Evolutionary conservation across 2,113 vertebrate genomes (phyloP).

Genomic region (Syngnathoides biaculeatus): DNA sequence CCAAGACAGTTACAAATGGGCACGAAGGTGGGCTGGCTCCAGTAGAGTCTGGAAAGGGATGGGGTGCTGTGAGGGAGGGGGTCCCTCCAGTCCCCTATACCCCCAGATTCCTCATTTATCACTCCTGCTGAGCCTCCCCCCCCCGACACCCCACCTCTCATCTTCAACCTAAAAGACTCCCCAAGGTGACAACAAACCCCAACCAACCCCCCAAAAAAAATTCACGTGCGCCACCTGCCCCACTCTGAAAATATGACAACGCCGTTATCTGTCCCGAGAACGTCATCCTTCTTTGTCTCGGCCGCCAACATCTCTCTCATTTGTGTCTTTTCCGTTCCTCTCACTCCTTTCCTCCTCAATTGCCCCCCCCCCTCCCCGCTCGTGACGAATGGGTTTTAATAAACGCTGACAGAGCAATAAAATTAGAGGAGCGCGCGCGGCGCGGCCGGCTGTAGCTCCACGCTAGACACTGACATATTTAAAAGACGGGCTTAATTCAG

Average conservation of each 20-base stretch:
- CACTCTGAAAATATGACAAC: constrained; percentile 40
- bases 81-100: constrained; percentile 55
- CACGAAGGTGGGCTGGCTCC: constrained; percentile 51
- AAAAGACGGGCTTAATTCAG: constrained; percentile 67
- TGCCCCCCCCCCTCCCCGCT: constrained; percentile 48
- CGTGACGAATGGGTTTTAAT: constrained; percentile 80
- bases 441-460: constrained; percentile 65
- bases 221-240: constrained; percentile 9
- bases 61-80: constrained; percentile 38
- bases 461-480: constrained; percentile 70
- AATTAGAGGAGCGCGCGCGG: constrained; percentile 76
- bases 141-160: constrained; percentile 41
- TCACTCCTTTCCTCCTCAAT: constrained; percentile 31
- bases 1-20: constrained; percentile 71
- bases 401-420: constrained; percentile 77
- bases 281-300: constrained; percentile 47
- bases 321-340: constrained; percentile 11
- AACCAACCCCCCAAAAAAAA: constrained; percentile 13
- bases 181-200: constrained; percentile 55
- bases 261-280: constrained; percentile 40
- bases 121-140: constrained; percentile 57
- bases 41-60: constrained; percentile 28
- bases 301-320: constrained; percentile 12
- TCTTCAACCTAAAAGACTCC: constrained; percentile 56
- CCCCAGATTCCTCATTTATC: constrained; percentile 69